Percentiles rank a stretch among this genome's conserved stretches.
Evolutionary conservation across 2,797 vertebrate genomes (phyloP).

Genomic region (Pelodytes ibericus): DNA sequence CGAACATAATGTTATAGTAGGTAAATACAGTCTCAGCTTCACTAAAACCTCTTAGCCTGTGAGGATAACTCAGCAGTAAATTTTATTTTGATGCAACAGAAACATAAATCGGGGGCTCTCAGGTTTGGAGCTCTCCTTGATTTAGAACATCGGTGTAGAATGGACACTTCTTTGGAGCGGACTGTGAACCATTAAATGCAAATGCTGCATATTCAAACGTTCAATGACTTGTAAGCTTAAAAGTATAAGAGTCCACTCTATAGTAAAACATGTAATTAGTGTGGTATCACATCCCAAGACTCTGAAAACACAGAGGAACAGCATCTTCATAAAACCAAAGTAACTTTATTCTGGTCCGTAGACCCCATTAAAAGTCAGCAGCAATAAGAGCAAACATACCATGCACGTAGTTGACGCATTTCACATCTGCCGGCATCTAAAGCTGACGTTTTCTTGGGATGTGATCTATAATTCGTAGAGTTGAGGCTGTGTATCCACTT

Average conservation of each 20-base stretch:
- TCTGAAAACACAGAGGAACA: no score
- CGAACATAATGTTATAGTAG: conserved; percentile 13
- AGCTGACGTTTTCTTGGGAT: no score
- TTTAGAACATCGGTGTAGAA: background rate
- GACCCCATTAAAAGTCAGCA: no score
- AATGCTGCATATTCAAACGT: background rate
- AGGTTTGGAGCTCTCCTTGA: background rate
- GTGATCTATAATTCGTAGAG: no score
- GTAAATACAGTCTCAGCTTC: background rate
- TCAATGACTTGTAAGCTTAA: background rate
- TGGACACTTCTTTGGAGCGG: background rate
- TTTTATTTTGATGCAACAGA: background rate
- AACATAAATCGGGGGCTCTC: background rate
- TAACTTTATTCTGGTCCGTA: no score
- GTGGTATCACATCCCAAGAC: no score
- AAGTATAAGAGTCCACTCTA: background rate
- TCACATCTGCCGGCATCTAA: no score
- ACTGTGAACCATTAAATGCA: background rate
- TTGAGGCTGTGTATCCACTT: no score
- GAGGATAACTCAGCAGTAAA: background rate
- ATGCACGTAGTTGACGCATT: no score
- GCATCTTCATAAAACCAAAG: no score
- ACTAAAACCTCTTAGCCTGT: background rate
- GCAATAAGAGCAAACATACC: no score
- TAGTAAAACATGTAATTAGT: conserved; percentile 4